Evolutionary conservation across 64 coral and sea anemone species (phyloP).

Genomic region (Actinia tenebrosa): DNA sequence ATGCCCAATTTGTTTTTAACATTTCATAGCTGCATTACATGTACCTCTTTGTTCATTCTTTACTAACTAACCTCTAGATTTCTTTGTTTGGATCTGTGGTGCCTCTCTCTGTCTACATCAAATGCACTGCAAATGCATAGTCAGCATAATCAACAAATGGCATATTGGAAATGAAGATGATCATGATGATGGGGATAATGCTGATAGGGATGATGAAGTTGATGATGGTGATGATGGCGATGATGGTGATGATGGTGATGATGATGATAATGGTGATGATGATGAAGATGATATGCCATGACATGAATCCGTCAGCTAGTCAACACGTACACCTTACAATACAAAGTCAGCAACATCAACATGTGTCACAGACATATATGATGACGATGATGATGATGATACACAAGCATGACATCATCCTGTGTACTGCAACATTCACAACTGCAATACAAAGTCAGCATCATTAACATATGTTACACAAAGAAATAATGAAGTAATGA

Average conservation of each 20-base stretch:
- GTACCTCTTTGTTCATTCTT: background rate
- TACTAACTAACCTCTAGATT: conserved; percentile 62
- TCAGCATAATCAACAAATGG: background rate
- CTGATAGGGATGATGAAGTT: background rate
- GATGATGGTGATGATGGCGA: background rate
- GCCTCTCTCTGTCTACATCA: conserved; percentile 81
- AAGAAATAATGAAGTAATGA: background rate
- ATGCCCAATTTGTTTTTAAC: background rate
- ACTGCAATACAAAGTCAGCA: too few species aligned
- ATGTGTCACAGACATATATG: too few species aligned
- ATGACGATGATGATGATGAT: too few species aligned
- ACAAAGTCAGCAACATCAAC: too few species aligned
- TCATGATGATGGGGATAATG: background rate
- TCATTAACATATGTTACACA: too few species aligned
- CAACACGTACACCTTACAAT: too few species aligned
- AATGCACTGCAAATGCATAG: conserved; percentile 60
- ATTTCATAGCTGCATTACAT: background rate
- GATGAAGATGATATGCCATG: conserved; percentile 1
- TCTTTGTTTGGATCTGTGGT: conserved; percentile 77
- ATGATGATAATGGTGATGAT: too few species aligned
- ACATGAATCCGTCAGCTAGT: background rate
- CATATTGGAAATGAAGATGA: background rate
- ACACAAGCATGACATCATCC: too few species aligned
- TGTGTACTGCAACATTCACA: too few species aligned
- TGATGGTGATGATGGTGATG: background rate